Evolutionary conservation across 1,140 invertebrate species (phyloP), one percentile per base, ranked within the genome.

Genomic region (Wasmannia auropunctata): DNA sequence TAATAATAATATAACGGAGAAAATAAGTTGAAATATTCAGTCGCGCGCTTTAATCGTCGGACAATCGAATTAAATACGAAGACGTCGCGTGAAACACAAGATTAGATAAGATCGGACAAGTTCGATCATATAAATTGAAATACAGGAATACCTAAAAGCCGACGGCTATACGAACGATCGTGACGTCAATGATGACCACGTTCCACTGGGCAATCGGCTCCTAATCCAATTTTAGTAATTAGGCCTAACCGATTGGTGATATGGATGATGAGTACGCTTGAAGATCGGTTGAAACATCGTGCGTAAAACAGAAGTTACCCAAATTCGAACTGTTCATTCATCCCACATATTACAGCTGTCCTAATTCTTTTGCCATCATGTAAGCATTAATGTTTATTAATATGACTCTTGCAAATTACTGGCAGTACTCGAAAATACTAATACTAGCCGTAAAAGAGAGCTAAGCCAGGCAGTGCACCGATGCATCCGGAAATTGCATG

Each of bases 161-260:
- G 43, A 16, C 70, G 58, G 11, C 31, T 75, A n/a, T n/a, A 40
- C 28, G 19, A 3, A 34, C 22, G 54, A 79, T 86, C 28, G 90
- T 93, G 92, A 92, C 90, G 91, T 92, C 89, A 91, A 89, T 67
- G 85, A 74, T 67, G 89, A 88, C 88, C 92, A 91, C 85, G 91
- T 92, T 89, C 91, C 86, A 93, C 91, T 93, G 90, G 91, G 90
- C 91, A 91, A 91, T 90, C 87, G 81, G 87, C 87, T 87, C 43
- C 80, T 88, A 92, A 87, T 92, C 89, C 89, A 92, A 93, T 91
- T 91, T 92, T 91, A 93, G 89, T 90, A 88, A 93, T 92, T 90
- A 89, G 80, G 74, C 74, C 79, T 84, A 67, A 76, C 51, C 63
- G 72, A 89, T 86, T 65, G 37, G n/a, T 16, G 40, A 81, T 81